A percentile compares a stretch with the other conserved stretches of the same genome.
phyloP scores from a whole-genome alignment of 2,888 invertebrate genomes.

The Spatulosminthurus flaviceps region DNA sequence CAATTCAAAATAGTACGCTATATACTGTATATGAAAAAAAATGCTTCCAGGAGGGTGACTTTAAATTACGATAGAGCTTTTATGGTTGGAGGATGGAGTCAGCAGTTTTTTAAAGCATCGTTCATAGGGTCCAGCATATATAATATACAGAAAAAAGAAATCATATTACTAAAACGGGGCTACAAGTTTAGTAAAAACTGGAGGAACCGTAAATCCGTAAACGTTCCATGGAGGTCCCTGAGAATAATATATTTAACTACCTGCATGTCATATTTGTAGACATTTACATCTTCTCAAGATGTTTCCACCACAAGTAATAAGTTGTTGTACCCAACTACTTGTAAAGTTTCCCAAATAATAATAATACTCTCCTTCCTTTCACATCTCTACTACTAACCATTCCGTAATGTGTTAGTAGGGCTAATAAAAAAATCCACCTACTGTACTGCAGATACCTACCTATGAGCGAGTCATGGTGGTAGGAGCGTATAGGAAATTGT shows the following conservation, averaged over 20 bases:
- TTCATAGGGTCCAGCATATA: too few species aligned
- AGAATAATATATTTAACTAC: conserved; percentile 10
- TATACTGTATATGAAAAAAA: too few species aligned
- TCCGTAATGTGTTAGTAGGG: conserved; percentile 21
- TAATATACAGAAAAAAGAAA: too few species aligned
- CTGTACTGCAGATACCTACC: conserved; percentile 2
- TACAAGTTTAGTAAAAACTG: not conserved
- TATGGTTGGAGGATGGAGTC: too few species aligned
- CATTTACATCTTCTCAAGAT: conserved; percentile 5
- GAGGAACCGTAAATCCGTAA: conserved; percentile 13
- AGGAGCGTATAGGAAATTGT: conserved; percentile 15
- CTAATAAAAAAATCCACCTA: conserved; percentile 35
- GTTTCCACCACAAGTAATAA: conserved; percentile 6
- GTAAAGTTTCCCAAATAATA: not conserved
- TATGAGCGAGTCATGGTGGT: not conserved
- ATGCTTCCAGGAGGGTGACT: too few species aligned
- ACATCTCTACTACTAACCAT: not conserved
- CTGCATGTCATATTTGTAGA: conserved; percentile 23
- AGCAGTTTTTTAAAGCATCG: too few species aligned
- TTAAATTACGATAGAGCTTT: too few species aligned
- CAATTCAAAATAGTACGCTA: too few species aligned
- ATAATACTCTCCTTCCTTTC: not conserved
- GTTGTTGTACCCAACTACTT: conserved; percentile 1
- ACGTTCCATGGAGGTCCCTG: conserved; percentile 12
- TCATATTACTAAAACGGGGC: too few species aligned